Base-by-base conservation (phyloP, 1,140 invertebrate genomes). In the Pseudomyrmex concolor region DNA sequence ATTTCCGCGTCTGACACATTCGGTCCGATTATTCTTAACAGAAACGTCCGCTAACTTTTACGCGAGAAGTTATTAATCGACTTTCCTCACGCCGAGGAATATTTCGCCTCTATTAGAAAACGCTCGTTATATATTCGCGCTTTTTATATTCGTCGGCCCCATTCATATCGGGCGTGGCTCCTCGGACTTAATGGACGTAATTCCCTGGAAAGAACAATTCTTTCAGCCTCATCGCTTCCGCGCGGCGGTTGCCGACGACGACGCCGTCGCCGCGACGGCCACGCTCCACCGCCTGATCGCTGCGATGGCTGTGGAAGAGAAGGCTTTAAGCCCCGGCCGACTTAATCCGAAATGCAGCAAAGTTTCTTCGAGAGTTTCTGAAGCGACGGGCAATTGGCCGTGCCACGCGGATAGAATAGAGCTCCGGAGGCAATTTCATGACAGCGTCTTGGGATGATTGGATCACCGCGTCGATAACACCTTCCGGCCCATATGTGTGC, bases 371-470 rank as follows among this genome's bases (percentile, higher is more conserved):
- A 76, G 76, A 88, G 86, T 86, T 34, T 85, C 66, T 85, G 80
- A 84, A 86, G 87, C 86, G 70, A 83, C 83, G 85, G 84, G 83
- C 90, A 92, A 91, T 92, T 92, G 90, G 87, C 89, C 89, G 88
- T 91, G 85, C 90, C 91, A 90, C 87, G 86, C 87, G 88, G 87
- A 89, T 88, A 87, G 90, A 92, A 91, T 92, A 89, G 90, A 90
- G 89, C 83, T 90, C 34, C 71, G 83, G 89, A 92, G 90, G 89
- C 90, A 93, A 92, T 93, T 92, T 91, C 91, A 91, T 91, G 91
- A 93, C 92, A 91, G 87, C 89, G 87, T 91, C 92, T 93, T 84
- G 86, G 83, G 90, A 93, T 93, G 92, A 93, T 93, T 93, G 92
- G 92, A 93, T 93, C 92, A 92, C 89, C 84, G 87, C 85, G 76